phyloP scores from a whole-genome alignment of 1,140 invertebrate genomes.

The Calephelis nemesis region DNA sequence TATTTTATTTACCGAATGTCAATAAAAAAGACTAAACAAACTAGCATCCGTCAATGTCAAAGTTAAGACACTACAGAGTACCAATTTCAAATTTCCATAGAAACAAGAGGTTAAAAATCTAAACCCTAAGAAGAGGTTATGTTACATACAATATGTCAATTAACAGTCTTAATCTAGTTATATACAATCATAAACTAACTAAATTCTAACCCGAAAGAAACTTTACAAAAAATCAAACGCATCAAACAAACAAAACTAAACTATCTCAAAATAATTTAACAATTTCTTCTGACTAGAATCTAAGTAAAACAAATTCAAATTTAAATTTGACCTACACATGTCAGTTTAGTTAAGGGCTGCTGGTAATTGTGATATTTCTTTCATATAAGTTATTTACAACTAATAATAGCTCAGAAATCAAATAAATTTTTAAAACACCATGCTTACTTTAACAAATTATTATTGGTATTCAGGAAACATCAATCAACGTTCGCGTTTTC shows the following conservation, averaged over 20 bases:
- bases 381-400: no score
- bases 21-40: background rate
- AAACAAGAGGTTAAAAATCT: slow-evolving; percentile 39
- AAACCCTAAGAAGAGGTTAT: slow-evolving; percentile 44
- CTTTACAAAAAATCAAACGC: slow-evolving; percentile 12
- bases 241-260: slow-evolving; percentile 20
- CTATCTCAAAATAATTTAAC: slow-evolving; percentile 14
- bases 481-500: no score
- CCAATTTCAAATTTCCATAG: slow-evolving; percentile 36
- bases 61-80: slow-evolving; percentile 33
- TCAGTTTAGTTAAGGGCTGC: background rate
- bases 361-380: background rate
- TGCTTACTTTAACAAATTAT: no score
- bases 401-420: no score
- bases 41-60: slow-evolving; percentile 3
- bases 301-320: background rate
- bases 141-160: slow-evolving; percentile 54
- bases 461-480: no score
- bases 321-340: background rate
- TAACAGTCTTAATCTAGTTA: slow-evolving; percentile 65
- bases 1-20: no score
- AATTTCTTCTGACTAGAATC: slow-evolving; percentile 15
- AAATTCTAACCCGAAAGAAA: slow-evolving; percentile 27
- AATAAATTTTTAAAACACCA: no score
- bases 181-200: slow-evolving; percentile 53